These are phyloP conservation scores for Enteromius paludinosus DNA, from an alignment of 2,797 vertebrate genomes.

Conservation along the genomic window DNA sequence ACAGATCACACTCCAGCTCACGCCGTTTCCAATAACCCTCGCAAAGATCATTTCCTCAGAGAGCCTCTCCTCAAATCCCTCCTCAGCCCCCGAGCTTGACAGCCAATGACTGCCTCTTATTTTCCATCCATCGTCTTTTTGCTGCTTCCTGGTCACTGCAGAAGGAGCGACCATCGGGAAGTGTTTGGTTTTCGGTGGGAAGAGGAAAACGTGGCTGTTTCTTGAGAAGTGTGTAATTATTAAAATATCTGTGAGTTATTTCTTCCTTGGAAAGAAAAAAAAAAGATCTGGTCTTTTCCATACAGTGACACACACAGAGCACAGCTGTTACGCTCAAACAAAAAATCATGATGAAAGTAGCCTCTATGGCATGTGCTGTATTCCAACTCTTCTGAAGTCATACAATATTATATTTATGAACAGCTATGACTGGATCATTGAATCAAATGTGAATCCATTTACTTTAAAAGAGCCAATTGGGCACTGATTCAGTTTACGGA, in stretches of 20 bases:
- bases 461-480: background rate
- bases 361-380: background rate
- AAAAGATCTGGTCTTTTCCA: background rate
- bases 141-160: constrained; percentile 13
- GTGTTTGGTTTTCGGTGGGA: constrained; percentile 61
- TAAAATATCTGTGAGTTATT: background rate
- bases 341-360: background rate
- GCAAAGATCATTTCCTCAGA: constrained; percentile 55
- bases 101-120: constrained; percentile 38
- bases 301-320: background rate
- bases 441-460: background rate
- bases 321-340: background rate
- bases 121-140: constrained; percentile 17
- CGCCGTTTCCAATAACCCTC: constrained; percentile 55
- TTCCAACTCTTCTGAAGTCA: background rate
- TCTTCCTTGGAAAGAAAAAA: background rate
- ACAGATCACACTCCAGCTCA: constrained; percentile 55
- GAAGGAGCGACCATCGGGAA: constrained; percentile 57
- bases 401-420: background rate
- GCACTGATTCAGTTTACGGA: background rate
- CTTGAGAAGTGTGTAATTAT: background rate
- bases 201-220: background rate
- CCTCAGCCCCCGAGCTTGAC: constrained; percentile 49
- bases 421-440: background rate
- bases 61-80: constrained; percentile 55